Evolutionary conservation across 64 coral and sea anemone species (phyloP), one percentile per base, ranked within the genome.

Genomic region (Trachythela sp.): DNA sequence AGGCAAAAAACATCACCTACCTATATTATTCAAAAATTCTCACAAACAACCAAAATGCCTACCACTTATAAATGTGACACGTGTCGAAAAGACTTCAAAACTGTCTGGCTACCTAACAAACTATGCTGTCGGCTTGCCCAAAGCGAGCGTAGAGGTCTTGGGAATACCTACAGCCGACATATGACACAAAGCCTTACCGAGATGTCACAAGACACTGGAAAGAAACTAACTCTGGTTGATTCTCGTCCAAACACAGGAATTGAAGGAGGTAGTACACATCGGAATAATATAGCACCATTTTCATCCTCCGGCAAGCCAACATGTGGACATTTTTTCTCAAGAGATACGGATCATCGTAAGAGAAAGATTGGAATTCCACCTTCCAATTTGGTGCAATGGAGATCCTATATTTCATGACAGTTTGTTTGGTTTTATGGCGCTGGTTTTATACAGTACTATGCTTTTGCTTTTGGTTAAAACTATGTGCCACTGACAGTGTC

Each of bases 321-420:
- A 13, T 99, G 93, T 33, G 96, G 96, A 0, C 94, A 89, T 80
- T 99, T 95, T 83, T 97, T 97, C 59, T 97, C 94, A 20, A 41
- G 92, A 60, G 88, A 91, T 24, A 99, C 96, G 2, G 91, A 99
- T 33, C 94, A 99, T 52, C 94, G 94, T 42, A 99, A 99, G 35
- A 64, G 87, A 40, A 99, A 95, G 72, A 99, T 94, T 39, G 96
- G 96, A 52, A 99, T 99, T 36, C 96, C 96, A 34, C 96, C 96
- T n/a, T 94, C 96, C 15, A 90, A 99, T 77, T 84, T 99, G 0
- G 96, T 99, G 10, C 91, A 91, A 37, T 99, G 96, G 96, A 92
- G 96, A 10, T 92, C 91, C 27, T 67, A 95, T 68, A 86, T 91
- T 33, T 91, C 89, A 0, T 99, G 77, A 89, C 18, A 35, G 15